Percentiles rank a stretch among this genome's conserved stretches.
phyloP scores from a whole-genome alignment of 1,140 invertebrate species.

The Rhyzopertha dominica region DNA sequence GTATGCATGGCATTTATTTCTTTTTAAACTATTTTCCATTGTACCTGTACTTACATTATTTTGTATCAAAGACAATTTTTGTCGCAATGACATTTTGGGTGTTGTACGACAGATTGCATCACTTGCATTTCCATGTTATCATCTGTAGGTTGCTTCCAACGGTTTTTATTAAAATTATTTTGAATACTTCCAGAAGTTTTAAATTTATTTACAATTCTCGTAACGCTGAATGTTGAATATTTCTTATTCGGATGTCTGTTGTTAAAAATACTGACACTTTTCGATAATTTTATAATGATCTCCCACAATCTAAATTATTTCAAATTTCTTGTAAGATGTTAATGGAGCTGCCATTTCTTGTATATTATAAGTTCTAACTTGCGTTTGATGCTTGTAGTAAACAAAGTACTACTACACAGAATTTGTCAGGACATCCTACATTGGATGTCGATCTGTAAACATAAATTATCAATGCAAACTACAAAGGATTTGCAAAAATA shows the following conservation, averaged over 20 bases:
- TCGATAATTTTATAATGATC: conserved; percentile 9
- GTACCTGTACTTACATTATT: conserved; percentile 10
- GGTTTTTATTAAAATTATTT: conserved; percentile 15
- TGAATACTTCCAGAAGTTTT: conserved; percentile 7
- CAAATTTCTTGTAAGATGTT: no score
- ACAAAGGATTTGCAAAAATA: no score
- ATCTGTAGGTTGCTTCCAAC: conserved; percentile 5
- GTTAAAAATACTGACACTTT: conserved; percentile 6
- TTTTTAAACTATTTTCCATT: no score
- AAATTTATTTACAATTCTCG: conserved; percentile 16
- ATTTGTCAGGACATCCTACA: no score
- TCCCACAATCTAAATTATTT: conserved; percentile 1
- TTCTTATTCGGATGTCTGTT: conserved; percentile 11
- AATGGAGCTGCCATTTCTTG: no score
- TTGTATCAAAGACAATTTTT: conserved; percentile 8
- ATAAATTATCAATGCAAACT: no score
- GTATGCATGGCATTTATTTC: no score
- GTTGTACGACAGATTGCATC: no score
- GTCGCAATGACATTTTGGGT: conserved; percentile 10
- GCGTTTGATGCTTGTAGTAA: no score
- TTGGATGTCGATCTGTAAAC: no score
- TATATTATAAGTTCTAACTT: no score
- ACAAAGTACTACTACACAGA: no score
- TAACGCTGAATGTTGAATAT: conserved; percentile 8
- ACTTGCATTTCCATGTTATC: conserved; percentile 6